Base-by-base conservation (phyloP, 2,113 vertebrate species). In the Cettia cetti region DNA sequence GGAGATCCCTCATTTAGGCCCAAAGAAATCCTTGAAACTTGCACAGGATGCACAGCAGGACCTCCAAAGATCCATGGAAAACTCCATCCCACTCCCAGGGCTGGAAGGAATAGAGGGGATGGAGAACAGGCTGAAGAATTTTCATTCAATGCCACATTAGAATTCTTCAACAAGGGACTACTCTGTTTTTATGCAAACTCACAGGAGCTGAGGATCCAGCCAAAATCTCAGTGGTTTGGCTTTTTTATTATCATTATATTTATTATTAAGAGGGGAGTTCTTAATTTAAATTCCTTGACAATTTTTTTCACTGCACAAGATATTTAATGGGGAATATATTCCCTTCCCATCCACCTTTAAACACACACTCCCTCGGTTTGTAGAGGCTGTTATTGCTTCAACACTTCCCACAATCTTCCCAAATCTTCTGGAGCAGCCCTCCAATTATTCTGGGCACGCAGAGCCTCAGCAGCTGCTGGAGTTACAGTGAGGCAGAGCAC, bases 401-500 rank as follows among this genome's bases (percentile, higher is more conserved):
- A 61, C 57, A 85, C 10, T 40, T 61, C 40, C 80, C 12, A 69
- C 64, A 45, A 35, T 11, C 84, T 44, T 37, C 79, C 44, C 13
- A 92, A 90, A 57, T 15, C 84, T 68, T 84, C 82, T 13, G 53
- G 47, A 87, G 71, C 56, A 76, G 80, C 80, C 53, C 42, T 94
- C 50, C 65, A 63, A 60, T 65, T 75, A 89, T 56, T 77, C 35
- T 47, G 66, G 84, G 93, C 81, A 54, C 26, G 5, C 7, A 17
- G 53, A 68, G 72, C 24, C 83, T 35, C 57, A 74, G 94, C 95
- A 87, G 91, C 81, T 94, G 90, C 57, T 57, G 50, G 64, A 91
- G 49, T 47, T 82, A 35, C 5, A 83, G 85, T 23, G 54, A 90
- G 37, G 63, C 66, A 85, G 81, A 72, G 40, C 83, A 42, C 44